Evolutionary conservation across 2,113 vertebrate species (phyloP).

Genomic region (Podiceps cristatus): DNA sequence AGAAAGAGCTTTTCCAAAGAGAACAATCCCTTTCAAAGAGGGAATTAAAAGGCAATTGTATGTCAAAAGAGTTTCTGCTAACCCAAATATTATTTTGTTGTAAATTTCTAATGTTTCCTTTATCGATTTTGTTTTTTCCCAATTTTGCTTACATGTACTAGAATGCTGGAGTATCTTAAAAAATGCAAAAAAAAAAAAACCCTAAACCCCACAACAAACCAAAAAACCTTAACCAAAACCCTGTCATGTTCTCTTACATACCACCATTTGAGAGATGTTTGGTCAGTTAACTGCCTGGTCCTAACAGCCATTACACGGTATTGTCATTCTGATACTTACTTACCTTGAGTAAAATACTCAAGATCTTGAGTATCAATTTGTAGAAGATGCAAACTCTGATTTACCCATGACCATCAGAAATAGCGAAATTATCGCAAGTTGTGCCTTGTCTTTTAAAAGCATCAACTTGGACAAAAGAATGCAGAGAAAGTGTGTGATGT

Average conservation of each 20-base stretch:
- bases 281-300: background rate
- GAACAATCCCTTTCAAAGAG: background rate
- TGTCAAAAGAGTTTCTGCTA: background rate
- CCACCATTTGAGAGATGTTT: background rate
- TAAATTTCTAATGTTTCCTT: background rate
- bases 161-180: background rate
- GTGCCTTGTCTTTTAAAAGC: background rate
- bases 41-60: background rate
- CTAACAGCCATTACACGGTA: background rate
- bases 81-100: background rate
- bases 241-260: too few species aligned
- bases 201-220: background rate
- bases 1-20: background rate
- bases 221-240: too few species aligned
- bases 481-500: background rate
- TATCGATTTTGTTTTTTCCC: background rate
- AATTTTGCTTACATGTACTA: background rate
- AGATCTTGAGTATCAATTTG: background rate
- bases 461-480: background rate
- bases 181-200: background rate
- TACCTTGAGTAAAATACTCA: background rate
- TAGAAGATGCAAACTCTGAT: background rate
- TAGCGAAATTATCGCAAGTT: background rate
- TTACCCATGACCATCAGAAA: background rate
- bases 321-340: background rate